These are phyloP conservation scores for Zhengitettix transpicula DNA, from an alignment of 2,888 invertebrate genomes.

Conservation along the genomic window DNA sequence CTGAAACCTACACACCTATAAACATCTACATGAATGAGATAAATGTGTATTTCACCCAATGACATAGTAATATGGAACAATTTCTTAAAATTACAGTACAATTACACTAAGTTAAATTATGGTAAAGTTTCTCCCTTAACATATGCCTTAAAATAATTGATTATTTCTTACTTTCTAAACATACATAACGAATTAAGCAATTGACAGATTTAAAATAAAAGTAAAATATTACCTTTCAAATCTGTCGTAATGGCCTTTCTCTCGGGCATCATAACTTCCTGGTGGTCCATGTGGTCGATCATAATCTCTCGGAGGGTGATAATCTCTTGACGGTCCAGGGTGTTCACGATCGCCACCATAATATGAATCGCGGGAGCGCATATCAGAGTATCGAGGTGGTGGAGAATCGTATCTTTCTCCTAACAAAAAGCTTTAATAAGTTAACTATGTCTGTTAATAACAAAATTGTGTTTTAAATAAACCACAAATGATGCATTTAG, in stretches of 20 bases:
- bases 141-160: background rate
- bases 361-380: conserved; percentile 2
- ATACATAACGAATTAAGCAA: background rate
- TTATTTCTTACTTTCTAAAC: background rate
- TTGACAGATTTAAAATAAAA: background rate
- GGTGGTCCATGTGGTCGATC: background rate
- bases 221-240: conserved; percentile 4
- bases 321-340: background rate
- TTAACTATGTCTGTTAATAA: too few species aligned
- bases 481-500: too few species aligned
- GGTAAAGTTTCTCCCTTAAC: background rate
- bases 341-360: conserved; percentile 1
- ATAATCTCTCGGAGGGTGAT: conserved; percentile 3
- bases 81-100: background rate
- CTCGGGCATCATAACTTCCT: conserved; percentile 3
- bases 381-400: conserved; percentile 4
- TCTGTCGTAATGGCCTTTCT: conserved; percentile 4
- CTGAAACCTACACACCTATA: too few species aligned
- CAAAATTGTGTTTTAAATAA: too few species aligned
- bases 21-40: background rate
- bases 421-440: too few species aligned
- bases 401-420: background rate
- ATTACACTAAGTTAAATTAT: too few species aligned
- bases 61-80: background rate
- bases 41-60: background rate